A percentile compares a stretch with the other conserved stretches of the same genome.
Conservation (phyloP, 2,888 invertebrate species). For the Chymomyza amoena region DNA sequence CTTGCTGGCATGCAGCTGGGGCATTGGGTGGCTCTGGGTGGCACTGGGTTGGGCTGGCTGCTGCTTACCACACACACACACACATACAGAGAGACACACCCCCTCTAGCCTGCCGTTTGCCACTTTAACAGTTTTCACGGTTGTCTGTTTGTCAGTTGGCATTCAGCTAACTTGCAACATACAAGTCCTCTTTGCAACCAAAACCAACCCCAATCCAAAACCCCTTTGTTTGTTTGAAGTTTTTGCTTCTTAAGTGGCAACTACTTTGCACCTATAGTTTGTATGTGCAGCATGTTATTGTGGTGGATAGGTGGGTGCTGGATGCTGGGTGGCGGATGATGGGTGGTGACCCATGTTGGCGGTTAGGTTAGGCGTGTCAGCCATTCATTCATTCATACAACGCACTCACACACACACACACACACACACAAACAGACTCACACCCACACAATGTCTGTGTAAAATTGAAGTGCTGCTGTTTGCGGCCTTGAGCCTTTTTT, state of each 20-base stretch:
- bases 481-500: slow-evolving; percentile 16
- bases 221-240: slow-evolving; percentile 55
- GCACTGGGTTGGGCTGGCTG: neutral
- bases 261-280: slow-evolving; percentile 63
- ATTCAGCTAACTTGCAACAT: neutral
- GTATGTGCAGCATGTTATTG: neutral
- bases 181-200: too few relatives aligned
- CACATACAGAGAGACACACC: too few relatives aligned
- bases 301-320: neutral
- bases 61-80: neutral
- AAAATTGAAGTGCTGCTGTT: slow-evolving; percentile 31
- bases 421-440: neutral
- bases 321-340: too few relatives aligned
- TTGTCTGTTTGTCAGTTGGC: slow-evolving; percentile 13
- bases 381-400: slow-evolving; percentile 1
- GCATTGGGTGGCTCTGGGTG: too few relatives aligned
- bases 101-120: slow-evolving; percentile 12
- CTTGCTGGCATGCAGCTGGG: neutral
- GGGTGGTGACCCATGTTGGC: neutral
- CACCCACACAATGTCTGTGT: neutral
- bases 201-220: neutral
- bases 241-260: slow-evolving; percentile 62
- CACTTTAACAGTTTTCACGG: slow-evolving; percentile 36
- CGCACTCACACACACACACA: neutral
- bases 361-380: slow-evolving; percentile 4